Evolutionary conservation across 2,797 vertebrate species (phyloP).

Genomic region (Orestias chungarensis): DNA sequence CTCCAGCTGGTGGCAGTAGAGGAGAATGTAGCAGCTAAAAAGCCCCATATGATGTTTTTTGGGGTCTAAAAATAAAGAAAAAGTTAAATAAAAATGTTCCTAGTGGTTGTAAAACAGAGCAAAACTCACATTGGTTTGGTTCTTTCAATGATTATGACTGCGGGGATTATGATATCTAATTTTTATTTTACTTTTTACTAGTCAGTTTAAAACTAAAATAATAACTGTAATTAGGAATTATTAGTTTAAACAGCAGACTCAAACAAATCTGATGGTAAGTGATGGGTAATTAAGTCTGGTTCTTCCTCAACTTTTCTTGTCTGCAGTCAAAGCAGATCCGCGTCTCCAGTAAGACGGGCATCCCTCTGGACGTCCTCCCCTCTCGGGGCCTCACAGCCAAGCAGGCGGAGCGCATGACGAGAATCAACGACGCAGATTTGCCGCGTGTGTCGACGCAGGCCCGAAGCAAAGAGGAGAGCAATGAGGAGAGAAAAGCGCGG

Average conservation of each 20-base stretch:
- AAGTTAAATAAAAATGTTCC: too few species aligned
- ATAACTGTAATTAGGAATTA: neutral
- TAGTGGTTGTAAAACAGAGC: neutral
- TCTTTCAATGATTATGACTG: neutral
- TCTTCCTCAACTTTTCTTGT: neutral
- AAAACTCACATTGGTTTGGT: neutral
- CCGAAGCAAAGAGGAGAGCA: conserved; percentile 83
- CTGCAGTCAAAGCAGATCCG: conserved; percentile 83
- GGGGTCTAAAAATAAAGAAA: neutral
- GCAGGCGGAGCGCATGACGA: conserved; percentile 89
- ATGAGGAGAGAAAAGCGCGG: conserved; percentile 84
- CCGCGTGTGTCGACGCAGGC: conserved; percentile 84
- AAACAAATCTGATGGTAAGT: neutral
- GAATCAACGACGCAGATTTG: conserved; percentile 88
- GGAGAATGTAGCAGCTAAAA: too few species aligned
- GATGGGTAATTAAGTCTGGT: neutral
- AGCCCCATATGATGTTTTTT: too few species aligned
- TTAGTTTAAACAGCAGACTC: neutral
- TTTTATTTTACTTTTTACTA: too few species aligned
- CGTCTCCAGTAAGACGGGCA: conserved; percentile 89
- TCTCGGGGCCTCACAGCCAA: conserved; percentile 82
- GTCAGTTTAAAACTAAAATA: too few species aligned
- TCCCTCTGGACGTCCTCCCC: conserved; percentile 88
- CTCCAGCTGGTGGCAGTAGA: neutral
- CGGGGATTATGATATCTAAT: too few species aligned